Conservation (phyloP, 2,113 vertebrate species). For the Takifugu bimaculatus region DNA sequence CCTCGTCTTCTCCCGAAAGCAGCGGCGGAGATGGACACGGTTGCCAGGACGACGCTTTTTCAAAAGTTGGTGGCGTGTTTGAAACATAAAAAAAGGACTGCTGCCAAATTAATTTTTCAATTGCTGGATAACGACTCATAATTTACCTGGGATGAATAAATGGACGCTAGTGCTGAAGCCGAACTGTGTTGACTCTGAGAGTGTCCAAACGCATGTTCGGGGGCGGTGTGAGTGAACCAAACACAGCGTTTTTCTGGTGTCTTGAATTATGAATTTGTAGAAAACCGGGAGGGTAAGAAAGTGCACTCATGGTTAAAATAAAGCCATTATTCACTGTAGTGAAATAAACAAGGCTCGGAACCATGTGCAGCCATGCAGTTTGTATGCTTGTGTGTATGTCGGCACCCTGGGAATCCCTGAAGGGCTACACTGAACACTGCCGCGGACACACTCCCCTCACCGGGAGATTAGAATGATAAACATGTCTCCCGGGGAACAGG, state of each 20-base stretch:
- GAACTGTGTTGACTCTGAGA: constrained; percentile 26
- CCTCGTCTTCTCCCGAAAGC: background rate
- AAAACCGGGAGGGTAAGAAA: background rate
- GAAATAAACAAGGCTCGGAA: constrained; percentile 35
- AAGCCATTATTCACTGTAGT: constrained; percentile 30
- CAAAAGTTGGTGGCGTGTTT: constrained; percentile 12
- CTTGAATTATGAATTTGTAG: constrained; percentile 48
- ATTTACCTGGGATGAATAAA: constrained; percentile 44
- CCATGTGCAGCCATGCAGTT: constrained; percentile 29
- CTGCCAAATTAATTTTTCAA: constrained; percentile 38
- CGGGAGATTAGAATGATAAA: constrained; percentile 35
- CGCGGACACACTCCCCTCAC: constrained; percentile 1
- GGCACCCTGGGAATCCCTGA: constrained; percentile 36
- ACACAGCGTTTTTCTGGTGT: constrained; percentile 34
- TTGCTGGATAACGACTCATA: constrained; percentile 36
- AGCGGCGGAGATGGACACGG: background rate
- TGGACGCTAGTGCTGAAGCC: constrained; percentile 27
- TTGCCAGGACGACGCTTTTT: background rate
- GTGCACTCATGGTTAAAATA: constrained; percentile 11
- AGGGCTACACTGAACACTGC: constrained; percentile 16
- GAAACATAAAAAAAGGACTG: background rate
- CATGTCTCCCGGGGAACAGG: constrained; percentile 16
- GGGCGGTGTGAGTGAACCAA: constrained; percentile 33
- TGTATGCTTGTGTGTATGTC: constrained; percentile 24
- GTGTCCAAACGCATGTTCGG: constrained; percentile 10